Percentiles rank a stretch among this genome's conserved stretches.
Evolutionary conservation across 2,113 vertebrate genomes (phyloP).

Genomic region (Tragelaphus scriptus): DNA sequence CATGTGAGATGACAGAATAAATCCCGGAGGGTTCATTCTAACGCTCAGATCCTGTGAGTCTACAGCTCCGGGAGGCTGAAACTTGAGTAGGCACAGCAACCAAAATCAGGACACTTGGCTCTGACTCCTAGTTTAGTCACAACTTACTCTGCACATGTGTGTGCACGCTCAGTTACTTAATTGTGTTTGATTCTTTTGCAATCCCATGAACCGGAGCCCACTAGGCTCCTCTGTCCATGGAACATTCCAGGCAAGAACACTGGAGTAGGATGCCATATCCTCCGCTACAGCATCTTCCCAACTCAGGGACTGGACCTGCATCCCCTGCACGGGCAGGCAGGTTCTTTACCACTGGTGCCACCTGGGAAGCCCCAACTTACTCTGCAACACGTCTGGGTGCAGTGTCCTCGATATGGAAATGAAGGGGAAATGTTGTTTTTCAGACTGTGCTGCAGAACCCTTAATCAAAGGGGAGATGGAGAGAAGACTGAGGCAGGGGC

Average conservation of each 20-base stretch:
- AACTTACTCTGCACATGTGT: background rate
- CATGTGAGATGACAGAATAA: background rate
- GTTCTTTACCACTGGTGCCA: background rate
- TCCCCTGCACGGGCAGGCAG: background rate
- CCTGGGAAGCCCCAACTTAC: background rate
- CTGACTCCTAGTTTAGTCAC: background rate
- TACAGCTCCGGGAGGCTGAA: background rate
- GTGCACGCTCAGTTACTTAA: background rate
- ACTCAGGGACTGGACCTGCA: background rate
- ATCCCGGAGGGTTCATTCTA: background rate
- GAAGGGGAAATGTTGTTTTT: background rate
- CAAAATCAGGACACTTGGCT: background rate
- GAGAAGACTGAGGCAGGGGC: background rate
- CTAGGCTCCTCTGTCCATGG: background rate
- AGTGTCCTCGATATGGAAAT: background rate
- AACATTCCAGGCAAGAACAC: background rate
- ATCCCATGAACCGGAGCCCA: background rate
- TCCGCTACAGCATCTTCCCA: background rate
- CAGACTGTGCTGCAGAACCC: background rate
- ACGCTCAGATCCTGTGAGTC: background rate
- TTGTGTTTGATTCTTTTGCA: background rate
- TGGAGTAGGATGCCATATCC: background rate
- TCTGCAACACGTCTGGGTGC: background rate
- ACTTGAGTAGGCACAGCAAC: background rate
- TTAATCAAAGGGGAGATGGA: background rate